These are phyloP conservation scores for Rhyacichthys aspro DNA, from an alignment of 2,797 vertebrate species.

Conservation along the genomic window DNA sequence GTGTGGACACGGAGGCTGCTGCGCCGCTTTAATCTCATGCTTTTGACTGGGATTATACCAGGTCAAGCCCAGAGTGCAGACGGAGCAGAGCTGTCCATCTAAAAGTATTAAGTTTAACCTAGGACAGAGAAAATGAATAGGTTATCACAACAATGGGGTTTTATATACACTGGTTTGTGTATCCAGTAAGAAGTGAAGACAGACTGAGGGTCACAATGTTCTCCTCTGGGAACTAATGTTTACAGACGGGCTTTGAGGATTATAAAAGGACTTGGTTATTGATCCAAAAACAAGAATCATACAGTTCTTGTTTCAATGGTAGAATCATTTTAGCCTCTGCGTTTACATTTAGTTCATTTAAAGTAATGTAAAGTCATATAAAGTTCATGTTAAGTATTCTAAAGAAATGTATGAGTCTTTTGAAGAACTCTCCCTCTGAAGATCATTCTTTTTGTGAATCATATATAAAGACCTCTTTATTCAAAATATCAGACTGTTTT, in stretches of 20 bases:
- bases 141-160: slow-evolving; percentile 26
- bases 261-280: slow-evolving; percentile 37
- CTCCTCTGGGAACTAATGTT: slow-evolving; percentile 19
- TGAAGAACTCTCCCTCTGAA: not conserved
- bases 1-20: slow-evolving; percentile 55
- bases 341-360: slow-evolving; percentile 27
- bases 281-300: slow-evolving; percentile 32
- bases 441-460: slow-evolving; percentile 28
- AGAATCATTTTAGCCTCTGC: slow-evolving; percentile 3
- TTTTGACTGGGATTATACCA: slow-evolving; percentile 68
- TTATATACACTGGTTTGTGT: not conserved
- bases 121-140: slow-evolving; percentile 50
- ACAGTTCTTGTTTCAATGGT: not conserved
- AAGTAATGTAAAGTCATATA: slow-evolving; percentile 34
- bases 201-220: not conserved
- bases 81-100: slow-evolving; percentile 59
- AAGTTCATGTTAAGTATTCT: not conserved
- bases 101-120: slow-evolving; percentile 60
- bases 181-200: too few species aligned
- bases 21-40: slow-evolving; percentile 67
- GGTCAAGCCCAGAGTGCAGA: slow-evolving; percentile 68
- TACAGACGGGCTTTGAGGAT: slow-evolving; percentile 37
- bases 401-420: slow-evolving; percentile 15
- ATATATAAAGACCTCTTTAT: slow-evolving; percentile 23
- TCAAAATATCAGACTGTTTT: slow-evolving; percentile 9